Base-by-base conservation (phyloP, 2,888 invertebrate species). In the Drosophila borealis region DNA sequence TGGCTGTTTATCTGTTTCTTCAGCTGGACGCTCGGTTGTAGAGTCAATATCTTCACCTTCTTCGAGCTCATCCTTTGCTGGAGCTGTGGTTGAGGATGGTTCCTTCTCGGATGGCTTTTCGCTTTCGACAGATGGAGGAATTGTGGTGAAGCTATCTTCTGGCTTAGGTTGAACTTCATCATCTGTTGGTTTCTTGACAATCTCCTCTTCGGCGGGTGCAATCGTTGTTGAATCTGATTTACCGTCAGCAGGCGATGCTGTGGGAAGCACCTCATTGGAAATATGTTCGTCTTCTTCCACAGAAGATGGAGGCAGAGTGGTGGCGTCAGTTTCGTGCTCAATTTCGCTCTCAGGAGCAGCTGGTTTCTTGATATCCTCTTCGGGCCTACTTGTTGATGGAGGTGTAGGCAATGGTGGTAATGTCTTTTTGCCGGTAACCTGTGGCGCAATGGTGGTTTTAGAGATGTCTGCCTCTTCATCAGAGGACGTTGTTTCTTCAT, bases 401-500 rank as follows among this genome's bases (percentile, higher is more conserved):
- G 54, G 5, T 5, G 66, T 66, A 21, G 66, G 41, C 46, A 48
- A 55, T 2, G 33, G 21, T 4, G 75, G 39, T n/a, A 44, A 48
- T 51, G 63, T 61, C 39, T 37, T 50, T 8, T 63, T 68, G 9
- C 17, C 68, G 21, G 39, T 25, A 17, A 34, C 17, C 33, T 39
- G 11, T 45, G 83, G 73, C 14, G 53, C n/a, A 19, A 33, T 51
- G 21, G 78, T 86, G n/a, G 71, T 50, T n/a, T 34, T 57, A 10
- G 13, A 13, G 14, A 11, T 39, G 10, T 64, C 65, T 45, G 54
- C 75, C 11, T 66, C 57, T 19, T 66, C 69, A 9, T 65, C 77
- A 19, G 80, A 55, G 1, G 25, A 0, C 0, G 78, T 39, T 21
- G 41, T 21, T 49, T 80, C 64, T 19, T 82, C 80, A 14, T 57